Evolutionary conservation across 1,140 invertebrate species (phyloP).

Genomic region (Orchesella cincta): DNA sequence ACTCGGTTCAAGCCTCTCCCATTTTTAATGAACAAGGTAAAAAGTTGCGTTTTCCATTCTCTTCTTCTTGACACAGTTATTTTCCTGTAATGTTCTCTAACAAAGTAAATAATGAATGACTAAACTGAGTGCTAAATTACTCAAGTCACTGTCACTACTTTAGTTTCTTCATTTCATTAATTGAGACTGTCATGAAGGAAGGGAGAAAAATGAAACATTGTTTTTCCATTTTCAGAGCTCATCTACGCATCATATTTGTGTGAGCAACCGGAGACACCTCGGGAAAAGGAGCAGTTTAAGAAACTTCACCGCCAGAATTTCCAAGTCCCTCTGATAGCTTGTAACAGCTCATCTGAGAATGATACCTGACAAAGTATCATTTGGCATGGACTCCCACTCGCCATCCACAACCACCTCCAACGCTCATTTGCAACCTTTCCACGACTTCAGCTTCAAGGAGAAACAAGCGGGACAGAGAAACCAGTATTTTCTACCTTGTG

Average conservation of each 20-base stretch:
- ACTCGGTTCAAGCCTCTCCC: constrained; percentile 76
- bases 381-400: background rate
- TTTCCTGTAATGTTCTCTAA: no score
- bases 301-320: constrained; percentile 13
- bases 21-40: constrained; percentile 80
- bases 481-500: background rate
- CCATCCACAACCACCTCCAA: background rate
- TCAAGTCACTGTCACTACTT: background rate
- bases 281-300: constrained; percentile 83
- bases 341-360: constrained; percentile 26
- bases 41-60: background rate
- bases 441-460: background rate
- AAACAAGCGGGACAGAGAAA: background rate
- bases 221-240: constrained; percentile 62
- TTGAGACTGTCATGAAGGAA: background rate
- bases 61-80: no score
- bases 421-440: background rate
- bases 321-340: constrained; percentile 22
- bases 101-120: no score
- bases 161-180: constrained; percentile 24
- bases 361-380: constrained; percentile 27
- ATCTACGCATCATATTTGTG: constrained; percentile 83
- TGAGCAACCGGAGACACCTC: constrained; percentile 80
- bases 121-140: no score
- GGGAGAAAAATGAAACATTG: background rate